Base-by-base conservation (phyloP, 2,797 vertebrate genomes). In the Gastrophryne carolinensis region DNA sequence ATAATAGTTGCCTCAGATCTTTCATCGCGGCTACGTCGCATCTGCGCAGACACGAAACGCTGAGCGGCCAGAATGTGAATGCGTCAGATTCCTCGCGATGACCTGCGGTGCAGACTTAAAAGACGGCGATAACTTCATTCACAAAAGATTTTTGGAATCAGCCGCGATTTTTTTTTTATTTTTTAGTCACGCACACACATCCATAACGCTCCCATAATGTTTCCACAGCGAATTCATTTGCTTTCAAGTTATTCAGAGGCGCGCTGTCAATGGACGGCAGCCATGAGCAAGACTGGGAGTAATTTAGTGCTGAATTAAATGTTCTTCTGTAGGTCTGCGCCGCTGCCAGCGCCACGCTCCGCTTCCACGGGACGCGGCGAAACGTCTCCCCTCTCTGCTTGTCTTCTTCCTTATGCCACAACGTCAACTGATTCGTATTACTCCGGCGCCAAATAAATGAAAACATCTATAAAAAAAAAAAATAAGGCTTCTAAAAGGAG, bases 361-460 rank as follows among this genome's bases (percentile, higher is more conserved):
- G 67, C 78, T 10, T 23, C 76, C 79, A 34, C 26, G 44, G 65
- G 65, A 79, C 73, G 81, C 17, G 2, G 3, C 2, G 81, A 50
- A 73, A 78, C 41, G 71, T 83, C 82, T 84, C 75, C 82, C 80
- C 80, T 80, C 84, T 86, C 8, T 82, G 83, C 81, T 85, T 83
- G 83, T 58, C 70, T 83, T 83, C 78, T 82, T 80, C 83, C 81
- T 75, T 65, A 83, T 71, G 73, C 84, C 81, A 74, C 73, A 65
- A 75, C 84, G 84, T 86, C 81, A 79, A 89, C 85, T 89, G 87
- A 89, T 86, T 90, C 83, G 87, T 85, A 90, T 90, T 89, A 87
- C 81, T 72, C 82, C 85, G 87, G 86, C 85, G 86, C 87, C 87
- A 89, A 88, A 89, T 80, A 89, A 88, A 88, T 84, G 87, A 86